A percentile compares a stretch with the other conserved stretches of the same genome.
Conservation (phyloP, 37 sponge, comb jelly and placozoan genomes). For the Aplysina aerophoba region DNA sequence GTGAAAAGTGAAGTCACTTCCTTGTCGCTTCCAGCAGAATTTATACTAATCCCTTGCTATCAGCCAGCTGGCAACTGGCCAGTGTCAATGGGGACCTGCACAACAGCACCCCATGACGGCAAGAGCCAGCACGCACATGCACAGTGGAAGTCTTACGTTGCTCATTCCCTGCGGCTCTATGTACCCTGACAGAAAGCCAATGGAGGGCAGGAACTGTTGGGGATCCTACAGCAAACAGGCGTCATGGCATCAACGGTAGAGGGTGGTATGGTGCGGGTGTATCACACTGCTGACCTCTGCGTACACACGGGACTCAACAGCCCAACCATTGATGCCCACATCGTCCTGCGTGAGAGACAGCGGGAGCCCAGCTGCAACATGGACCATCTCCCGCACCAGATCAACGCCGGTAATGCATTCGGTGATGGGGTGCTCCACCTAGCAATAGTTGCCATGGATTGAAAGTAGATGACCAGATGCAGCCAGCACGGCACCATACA, state of each 20-base stretch:
- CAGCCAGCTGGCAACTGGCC: no score
- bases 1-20: no score
- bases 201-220: conserved; percentile 80
- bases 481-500: background rate
- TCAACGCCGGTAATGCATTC: conserved; percentile 97
- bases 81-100: conserved; percentile 89
- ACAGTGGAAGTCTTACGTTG: conserved; percentile 32
- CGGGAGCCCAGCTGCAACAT: conserved; percentile 86
- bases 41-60: no score
- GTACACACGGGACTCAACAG: conserved; percentile 94
- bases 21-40: no score
- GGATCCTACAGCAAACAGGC: conserved; percentile 64
- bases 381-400: conserved; percentile 91
- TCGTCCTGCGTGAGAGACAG: conserved; percentile 78
- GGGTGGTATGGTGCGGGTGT: no score
- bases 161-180: conserved; percentile 77
- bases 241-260: no score
- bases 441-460: background rate
- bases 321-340: conserved; percentile 95
- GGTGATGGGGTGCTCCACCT: conserved; percentile 99
- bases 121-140: background rate
- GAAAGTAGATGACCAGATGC: background rate
- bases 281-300: conserved; percentile 93
- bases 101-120: background rate
- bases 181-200: conserved; percentile 88